Percentiles rank a stretch among this genome's conserved stretches.
phyloP scores from a whole-genome alignment of 1,140 invertebrate genomes.

The Drosophila miranda region DNA sequence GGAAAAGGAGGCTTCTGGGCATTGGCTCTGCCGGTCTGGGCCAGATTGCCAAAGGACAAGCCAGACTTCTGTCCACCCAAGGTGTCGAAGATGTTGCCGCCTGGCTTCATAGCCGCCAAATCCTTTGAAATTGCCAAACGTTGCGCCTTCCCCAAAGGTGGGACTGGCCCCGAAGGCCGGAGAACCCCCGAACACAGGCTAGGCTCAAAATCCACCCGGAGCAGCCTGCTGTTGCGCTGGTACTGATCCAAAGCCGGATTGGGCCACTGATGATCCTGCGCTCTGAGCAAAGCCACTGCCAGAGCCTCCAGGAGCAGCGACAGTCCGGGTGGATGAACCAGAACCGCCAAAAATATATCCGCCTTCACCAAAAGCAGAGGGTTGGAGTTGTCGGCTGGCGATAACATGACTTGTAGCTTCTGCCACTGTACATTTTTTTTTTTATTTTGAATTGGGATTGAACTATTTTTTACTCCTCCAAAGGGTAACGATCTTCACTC shows the following conservation, averaged over 20 bases:
- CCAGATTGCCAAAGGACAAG: constrained; percentile 84
- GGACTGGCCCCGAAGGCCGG: constrained; percentile 82
- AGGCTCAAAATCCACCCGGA: constrained; percentile 56
- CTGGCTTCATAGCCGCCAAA: constrained; percentile 81
- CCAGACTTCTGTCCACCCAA: constrained; percentile 83
- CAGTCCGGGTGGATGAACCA: constrained; percentile 76
- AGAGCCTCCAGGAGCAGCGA: constrained; percentile 45
- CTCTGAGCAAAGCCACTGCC: constrained; percentile 61
- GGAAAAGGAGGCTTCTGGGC: constrained; percentile 43
- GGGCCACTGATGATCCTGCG: constrained; percentile 65
- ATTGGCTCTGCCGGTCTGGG: constrained; percentile 82
- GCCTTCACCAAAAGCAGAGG: constrained; percentile 40
- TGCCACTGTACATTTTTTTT: no score
- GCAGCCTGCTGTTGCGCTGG: constrained; percentile 54
- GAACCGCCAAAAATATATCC: constrained; percentile 69
- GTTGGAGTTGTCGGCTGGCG: constrained; percentile 26
- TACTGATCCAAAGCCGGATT: constrained; percentile 82
- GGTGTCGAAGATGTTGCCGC: constrained; percentile 84
- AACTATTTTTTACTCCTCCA: no score
- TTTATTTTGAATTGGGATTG: no score
- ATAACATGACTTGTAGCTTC: no score
- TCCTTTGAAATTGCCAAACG: constrained; percentile 83
- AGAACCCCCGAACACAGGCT: constrained; percentile 72
- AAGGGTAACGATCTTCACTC: no score
- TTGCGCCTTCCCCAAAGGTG: constrained; percentile 83